Percentiles rank a stretch among this genome's conserved stretches.
These are phyloP conservation scores for Belonocnema kinseyi DNA, from an alignment of 1,140 invertebrate species.

Conservation along the genomic window DNA sequence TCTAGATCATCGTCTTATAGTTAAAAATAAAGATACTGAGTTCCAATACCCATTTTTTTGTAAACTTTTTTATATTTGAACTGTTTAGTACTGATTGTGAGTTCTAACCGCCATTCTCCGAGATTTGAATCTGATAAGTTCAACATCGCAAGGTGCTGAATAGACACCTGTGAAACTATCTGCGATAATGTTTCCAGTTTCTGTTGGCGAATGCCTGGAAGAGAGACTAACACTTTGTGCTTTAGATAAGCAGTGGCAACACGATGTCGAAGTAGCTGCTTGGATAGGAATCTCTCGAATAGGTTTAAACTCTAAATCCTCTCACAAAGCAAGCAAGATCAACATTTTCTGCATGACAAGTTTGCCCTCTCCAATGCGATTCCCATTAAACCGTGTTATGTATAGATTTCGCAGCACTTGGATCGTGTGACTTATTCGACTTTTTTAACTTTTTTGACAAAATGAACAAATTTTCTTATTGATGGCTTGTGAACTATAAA, in stretches of 20 bases:
- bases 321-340: not conserved
- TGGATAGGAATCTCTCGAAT: constrained; percentile 13
- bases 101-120: not conserved
- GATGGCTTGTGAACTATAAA: too few species aligned
- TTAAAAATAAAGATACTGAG: too few species aligned
- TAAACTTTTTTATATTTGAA: not conserved
- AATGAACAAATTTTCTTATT: not conserved
- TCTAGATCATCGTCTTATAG: too few species aligned
- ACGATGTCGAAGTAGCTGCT: not conserved
- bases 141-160: not conserved
- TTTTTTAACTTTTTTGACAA: not conserved
- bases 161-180: constrained; percentile 29
- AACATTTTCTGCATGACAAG: too few species aligned
- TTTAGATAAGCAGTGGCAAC: constrained; percentile 21
- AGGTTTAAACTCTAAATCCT: not conserved
- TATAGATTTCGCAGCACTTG: not conserved
- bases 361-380: too few species aligned
- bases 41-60: too few species aligned
- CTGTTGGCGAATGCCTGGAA: not conserved
- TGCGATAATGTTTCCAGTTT: constrained; percentile 28
- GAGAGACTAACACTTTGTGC: constrained; percentile 13
- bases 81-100: not conserved
- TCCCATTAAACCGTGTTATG: not conserved
- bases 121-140: constrained; percentile 21
- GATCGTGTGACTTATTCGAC: too few species aligned